Evolutionary conservation across 2,113 vertebrate genomes (phyloP).

Genomic region (Saccopteryx bilineata): DNA sequence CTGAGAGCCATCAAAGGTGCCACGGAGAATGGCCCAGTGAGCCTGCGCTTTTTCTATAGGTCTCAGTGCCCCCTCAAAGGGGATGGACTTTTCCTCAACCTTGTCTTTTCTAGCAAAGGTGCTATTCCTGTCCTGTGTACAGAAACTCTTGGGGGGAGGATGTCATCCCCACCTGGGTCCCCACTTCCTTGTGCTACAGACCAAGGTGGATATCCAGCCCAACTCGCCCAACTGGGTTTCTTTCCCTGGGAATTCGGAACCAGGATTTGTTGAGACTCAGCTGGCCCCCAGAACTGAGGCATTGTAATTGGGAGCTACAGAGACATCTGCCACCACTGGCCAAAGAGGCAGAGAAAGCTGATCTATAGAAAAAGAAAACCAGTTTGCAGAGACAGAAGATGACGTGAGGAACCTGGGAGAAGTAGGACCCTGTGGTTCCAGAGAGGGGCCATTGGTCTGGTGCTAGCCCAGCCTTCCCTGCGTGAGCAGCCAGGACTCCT

Average conservation of each 20-base stretch:
- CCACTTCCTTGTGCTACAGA: background rate
- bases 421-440: fast-evolving
- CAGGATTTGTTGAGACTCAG: background rate
- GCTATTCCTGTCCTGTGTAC: background rate
- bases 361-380: background rate
- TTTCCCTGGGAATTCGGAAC: background rate
- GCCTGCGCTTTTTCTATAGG: background rate
- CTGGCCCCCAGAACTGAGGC: background rate
- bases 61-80: background rate
- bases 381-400: background rate
- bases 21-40: background rate
- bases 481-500: background rate
- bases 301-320: background rate
- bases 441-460: background rate
- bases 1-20: background rate
- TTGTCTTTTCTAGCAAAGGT: background rate
- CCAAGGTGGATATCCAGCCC: too few species aligned
- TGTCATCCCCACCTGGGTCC: background rate
- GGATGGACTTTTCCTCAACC: background rate
- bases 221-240: fast-evolving
- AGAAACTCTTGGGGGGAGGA: background rate
- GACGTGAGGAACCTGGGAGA: background rate
- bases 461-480: background rate
- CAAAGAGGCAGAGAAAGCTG: background rate
- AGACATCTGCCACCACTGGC: background rate